These are phyloP conservation scores for Panthera tigris DNA, from an alignment of 2,113 vertebrate species.

Conservation along the genomic window DNA sequence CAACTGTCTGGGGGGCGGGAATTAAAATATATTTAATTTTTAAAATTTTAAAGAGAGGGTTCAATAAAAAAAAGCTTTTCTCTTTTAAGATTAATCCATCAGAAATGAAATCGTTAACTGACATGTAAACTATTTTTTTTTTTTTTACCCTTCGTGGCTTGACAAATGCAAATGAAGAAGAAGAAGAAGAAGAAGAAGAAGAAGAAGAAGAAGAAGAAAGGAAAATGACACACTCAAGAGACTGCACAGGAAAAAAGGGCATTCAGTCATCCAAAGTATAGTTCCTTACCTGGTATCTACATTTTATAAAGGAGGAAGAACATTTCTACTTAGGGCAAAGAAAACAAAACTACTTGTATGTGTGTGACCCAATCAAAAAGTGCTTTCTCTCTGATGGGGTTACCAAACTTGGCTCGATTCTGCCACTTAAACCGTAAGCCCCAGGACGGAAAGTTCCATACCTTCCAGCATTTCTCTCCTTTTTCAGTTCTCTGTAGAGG, in stretches of 20 bases:
- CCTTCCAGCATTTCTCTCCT: neutral
- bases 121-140: neutral
- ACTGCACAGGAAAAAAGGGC: neutral
- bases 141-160: neutral
- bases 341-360: neutral
- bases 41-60: neutral
- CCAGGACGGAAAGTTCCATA: neutral
- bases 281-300: neutral
- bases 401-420: neutral
- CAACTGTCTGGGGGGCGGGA: neutral
- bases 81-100: neutral
- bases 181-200: neutral
- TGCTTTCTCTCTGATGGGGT: neutral
- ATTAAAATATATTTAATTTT: neutral
- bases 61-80: neutral
- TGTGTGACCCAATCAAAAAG: neutral
- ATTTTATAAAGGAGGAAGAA: neutral
- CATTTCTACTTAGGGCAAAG: neutral
- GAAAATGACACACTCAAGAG: neutral
- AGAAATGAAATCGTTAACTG: neutral
- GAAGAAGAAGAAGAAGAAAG: no score
- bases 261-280: neutral
- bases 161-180: neutral
- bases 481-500: neutral
- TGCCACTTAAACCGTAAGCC: neutral